Evolutionary conservation across 2,888 invertebrate genomes (phyloP).

Genomic region (Cataglyphis albicans): DNA sequence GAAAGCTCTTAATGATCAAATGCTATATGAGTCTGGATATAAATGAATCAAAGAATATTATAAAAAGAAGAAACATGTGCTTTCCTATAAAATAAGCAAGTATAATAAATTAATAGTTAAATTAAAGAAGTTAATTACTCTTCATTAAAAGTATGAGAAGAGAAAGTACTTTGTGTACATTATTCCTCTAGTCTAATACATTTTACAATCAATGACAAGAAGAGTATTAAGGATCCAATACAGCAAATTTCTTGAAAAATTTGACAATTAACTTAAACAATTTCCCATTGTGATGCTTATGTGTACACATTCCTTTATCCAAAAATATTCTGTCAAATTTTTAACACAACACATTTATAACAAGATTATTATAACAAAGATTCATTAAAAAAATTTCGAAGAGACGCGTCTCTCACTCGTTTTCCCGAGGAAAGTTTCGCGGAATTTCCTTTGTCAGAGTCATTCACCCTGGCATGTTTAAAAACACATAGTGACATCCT

Average conservation of each 20-base stretch:
- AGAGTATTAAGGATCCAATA: neutral
- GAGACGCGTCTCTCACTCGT: neutral
- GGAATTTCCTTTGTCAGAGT: neutral
- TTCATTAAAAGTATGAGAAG: neutral
- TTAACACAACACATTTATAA: neutral
- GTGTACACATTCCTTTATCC: neutral
- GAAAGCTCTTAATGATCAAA: constrained; percentile 33
- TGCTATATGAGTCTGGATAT: constrained; percentile 28
- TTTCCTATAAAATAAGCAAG: constrained; percentile 29
- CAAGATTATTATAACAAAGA: neutral
- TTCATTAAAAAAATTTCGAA: constrained; percentile 10
- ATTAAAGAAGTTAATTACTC: constrained; percentile 14
- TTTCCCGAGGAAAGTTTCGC: neutral
- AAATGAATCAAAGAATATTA: constrained; percentile 6
- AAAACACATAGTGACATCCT: neutral
- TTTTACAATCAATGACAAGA: neutral
- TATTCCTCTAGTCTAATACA: neutral
- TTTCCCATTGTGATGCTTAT: neutral
- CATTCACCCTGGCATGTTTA: neutral
- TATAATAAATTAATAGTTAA: neutral
- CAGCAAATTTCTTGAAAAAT: constrained; percentile 1
- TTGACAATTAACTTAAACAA: neutral
- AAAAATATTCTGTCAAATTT: neutral
- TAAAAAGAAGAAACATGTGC: neutral
- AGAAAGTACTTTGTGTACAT: constrained; percentile 2